phyloP scores from a whole-genome alignment of 1,140 invertebrate genomes.

The Drosophila parabipectinata region DNA sequence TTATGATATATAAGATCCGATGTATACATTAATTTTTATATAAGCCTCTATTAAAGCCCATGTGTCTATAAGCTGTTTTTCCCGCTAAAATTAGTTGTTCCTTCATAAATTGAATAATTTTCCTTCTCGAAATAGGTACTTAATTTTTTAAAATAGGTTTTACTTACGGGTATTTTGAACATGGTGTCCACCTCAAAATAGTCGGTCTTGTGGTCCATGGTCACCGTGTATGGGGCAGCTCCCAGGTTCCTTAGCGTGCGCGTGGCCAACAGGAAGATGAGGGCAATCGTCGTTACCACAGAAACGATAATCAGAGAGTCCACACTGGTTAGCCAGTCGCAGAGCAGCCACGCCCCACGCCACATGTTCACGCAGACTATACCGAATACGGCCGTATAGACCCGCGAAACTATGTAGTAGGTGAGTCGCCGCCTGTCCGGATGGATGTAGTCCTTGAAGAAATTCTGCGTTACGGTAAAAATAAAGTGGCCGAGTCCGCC shows the following conservation, averaged over 20 bases:
- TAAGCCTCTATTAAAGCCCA: too few species aligned
- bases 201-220: slow-evolving; percentile 88
- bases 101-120: too few species aligned
- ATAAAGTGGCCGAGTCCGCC: slow-evolving; percentile 88
- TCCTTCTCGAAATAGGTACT: not conserved
- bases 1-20: too few species aligned
- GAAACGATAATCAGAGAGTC: slow-evolving; percentile 86
- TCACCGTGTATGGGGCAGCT: slow-evolving; percentile 91
- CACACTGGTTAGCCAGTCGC: slow-evolving; percentile 89
- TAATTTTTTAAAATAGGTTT: not conserved
- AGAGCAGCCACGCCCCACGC: slow-evolving; percentile 91
- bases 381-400: slow-evolving; percentile 90
- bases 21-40: too few species aligned
- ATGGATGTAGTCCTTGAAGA: slow-evolving; percentile 86
- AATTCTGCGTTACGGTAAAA: slow-evolving; percentile 88
- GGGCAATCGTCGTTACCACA: slow-evolving; percentile 87
- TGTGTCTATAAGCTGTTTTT: too few species aligned
- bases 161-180: slow-evolving; percentile 89
- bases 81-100: too few species aligned
- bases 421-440: slow-evolving; percentile 88
- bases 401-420: slow-evolving; percentile 89
- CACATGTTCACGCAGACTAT: slow-evolving; percentile 93
- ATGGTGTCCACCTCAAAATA: slow-evolving; percentile 94
- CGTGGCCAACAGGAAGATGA: slow-evolving; percentile 87
- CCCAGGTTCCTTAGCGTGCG: slow-evolving; percentile 90